Evolutionary conservation across 2,888 invertebrate genomes (phyloP), one percentile per base, ranked within the genome.

Genomic region (Watsonalla cultraria): DNA sequence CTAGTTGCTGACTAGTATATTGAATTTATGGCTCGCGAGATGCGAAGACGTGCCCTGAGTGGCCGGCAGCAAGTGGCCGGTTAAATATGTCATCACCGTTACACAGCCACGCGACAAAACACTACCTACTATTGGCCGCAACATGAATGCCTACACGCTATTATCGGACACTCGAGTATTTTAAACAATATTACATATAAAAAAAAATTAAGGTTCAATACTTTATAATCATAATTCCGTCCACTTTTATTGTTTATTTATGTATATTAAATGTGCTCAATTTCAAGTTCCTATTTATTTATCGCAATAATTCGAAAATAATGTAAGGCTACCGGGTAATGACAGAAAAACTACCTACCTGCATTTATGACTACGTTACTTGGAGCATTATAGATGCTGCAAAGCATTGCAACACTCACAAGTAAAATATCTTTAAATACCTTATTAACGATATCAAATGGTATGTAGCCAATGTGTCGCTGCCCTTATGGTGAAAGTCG

Each of bases 401-500:
- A 37, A 7, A 37, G 2, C 7, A 37, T 37, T 37, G 2, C 37
- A 37, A 37, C 37, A 8, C 37, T 37, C 7, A 37, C 11, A 42
- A 11, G 11, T 42, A 5, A 42, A 2, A 42, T 5, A 11, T 11
- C 11, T 42, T 11, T 42, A 11, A 11, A 11, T 11, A 8, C 37
- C 37, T 37, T 42, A 11, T 42, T 42, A 42, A 42, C 42, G 42
- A 42, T 11, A 11, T 42, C 11, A 42, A n/a, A 37, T 37, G 14
- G 47, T 48, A 48, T 35, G 35, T 34, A 48, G 14, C 49, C 49
- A 37, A 73, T 77, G 73, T 78, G 78, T 70, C 70, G 71, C 68
- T 74, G 82, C 82, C 85, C 83, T 84, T 84, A 80, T 66, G 84
- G 86, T 84, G 86, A 88, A 87, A 87, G 86, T 86, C 71, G 79